Base-by-base conservation (phyloP, 2,797 vertebrate genomes). In the Aotus griseimembra region DNA sequence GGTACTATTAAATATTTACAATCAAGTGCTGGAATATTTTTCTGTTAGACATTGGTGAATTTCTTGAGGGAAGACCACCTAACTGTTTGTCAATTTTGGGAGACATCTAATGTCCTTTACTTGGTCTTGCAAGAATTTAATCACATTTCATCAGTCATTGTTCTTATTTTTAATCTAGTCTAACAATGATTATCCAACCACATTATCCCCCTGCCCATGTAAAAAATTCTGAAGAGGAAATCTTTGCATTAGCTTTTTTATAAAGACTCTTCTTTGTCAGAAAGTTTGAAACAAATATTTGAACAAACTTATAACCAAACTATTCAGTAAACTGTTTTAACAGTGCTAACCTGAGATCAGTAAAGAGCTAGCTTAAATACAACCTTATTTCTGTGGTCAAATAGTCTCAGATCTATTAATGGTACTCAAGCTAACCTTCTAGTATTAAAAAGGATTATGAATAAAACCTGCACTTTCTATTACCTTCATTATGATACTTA, bases 241-340 rank as follows among this genome's bases (percentile, higher is more conserved):
- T 52, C 8, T 58, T 97, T 86, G 4, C 33, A 70, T 85, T 76
- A 5, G 0, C 0, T 67, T 17, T 70, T 85, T 84, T 33, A 85
- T 20, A 90, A 88, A 90, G 28, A 26, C 0, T 55, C 2, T 67
- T 92, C 20, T 64, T 1, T 30, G 87, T 46, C 2, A 10, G 33
- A 28, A 81, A 57, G 5, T 88, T 88, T 28, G 13, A 92, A 79
- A 79, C 82, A 92, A 90, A 70, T 88, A 96, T 85, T 61, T 88
- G 22, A 97, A 88, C 5, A 83, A 91, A 8, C 10, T 87, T 92
- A 76, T 88, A 80, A 70, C 2, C 8, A 93, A 76, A 82, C 39
- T 3, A 87, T 58, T 93, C 24, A 28, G 10, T 50, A 73, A 46
- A 2, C 46, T 90, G 9, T 52, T 88, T 82, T 92, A 94, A 79